Percentiles rank a stretch among this genome's conserved stretches.
phyloP scores from a whole-genome alignment of 2,888 invertebrate genomes.

The Cryptophagus acutangulus region DNA sequence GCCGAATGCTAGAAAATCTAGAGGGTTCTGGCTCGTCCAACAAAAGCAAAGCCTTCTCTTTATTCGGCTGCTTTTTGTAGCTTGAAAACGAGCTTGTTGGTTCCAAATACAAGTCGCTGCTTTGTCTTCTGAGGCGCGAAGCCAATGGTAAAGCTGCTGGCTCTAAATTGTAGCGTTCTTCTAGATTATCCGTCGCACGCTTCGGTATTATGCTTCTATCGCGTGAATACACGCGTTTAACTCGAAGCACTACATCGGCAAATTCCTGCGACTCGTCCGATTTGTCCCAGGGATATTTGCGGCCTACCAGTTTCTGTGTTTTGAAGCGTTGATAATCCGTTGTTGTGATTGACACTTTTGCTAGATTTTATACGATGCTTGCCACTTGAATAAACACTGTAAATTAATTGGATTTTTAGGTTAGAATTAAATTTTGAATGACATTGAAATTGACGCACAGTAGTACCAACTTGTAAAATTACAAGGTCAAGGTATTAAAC shows the following conservation, averaged over 20 bases:
- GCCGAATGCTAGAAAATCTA: constrained; percentile 1
- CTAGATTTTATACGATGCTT: constrained; percentile 61
- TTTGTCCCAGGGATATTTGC: constrained; percentile 68
- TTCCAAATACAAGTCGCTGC: constrained; percentile 42
- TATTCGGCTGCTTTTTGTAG: too few species aligned
- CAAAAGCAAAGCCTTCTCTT: too few species aligned
- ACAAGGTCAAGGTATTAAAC: too few species aligned
- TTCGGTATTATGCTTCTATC: background rate
- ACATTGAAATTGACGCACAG: too few species aligned
- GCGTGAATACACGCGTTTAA: background rate
- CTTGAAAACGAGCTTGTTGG: constrained; percentile 23
- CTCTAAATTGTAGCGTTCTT: constrained; percentile 23
- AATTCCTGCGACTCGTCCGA: constrained; percentile 15
- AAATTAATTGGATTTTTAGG: too few species aligned
- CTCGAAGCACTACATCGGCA: background rate
- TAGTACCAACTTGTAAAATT: too few species aligned
- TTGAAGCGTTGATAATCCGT: constrained; percentile 72
- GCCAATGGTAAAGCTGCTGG: constrained; percentile 13
- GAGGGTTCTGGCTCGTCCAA: too few species aligned
- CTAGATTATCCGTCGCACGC: constrained; percentile 10
- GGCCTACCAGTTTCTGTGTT: constrained; percentile 68
- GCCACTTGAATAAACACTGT: too few species aligned
- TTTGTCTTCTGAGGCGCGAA: constrained; percentile 33
- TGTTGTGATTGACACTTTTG: constrained; percentile 66
- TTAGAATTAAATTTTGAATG: too few species aligned